phyloP scores from a whole-genome alignment of 2,113 vertebrate genomes.

The Mohoua ochrocephala region DNA sequence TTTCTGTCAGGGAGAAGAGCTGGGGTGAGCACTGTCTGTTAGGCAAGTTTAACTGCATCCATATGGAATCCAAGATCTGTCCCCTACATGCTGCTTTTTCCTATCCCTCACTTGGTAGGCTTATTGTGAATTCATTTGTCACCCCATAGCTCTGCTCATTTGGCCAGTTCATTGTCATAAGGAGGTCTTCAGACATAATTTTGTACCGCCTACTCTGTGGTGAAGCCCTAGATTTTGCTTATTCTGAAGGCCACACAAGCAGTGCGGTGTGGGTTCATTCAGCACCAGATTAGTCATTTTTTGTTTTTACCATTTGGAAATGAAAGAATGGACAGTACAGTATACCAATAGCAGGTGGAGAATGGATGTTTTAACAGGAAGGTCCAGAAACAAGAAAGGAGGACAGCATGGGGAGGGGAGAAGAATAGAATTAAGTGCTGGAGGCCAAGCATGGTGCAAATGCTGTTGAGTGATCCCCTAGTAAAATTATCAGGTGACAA shows the following conservation, averaged over 20 bases:
- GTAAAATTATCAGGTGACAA: neutral
- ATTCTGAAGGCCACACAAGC: neutral
- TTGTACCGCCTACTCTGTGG: neutral
- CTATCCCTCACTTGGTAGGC: neutral
- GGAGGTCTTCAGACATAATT: neutral
- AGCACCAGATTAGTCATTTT: neutral
- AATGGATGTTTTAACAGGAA: neutral
- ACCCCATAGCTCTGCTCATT: neutral
- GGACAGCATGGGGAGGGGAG: neutral
- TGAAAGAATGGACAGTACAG: neutral
- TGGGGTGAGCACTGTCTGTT: neutral
- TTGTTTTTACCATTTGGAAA: neutral
- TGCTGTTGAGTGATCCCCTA: neutral
- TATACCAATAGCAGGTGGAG: neutral
- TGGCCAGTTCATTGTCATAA: accelerated
- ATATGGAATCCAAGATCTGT: neutral
- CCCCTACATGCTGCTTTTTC: neutral
- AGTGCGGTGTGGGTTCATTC: accelerated
- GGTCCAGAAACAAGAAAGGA: neutral
- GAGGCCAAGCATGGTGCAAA: neutral
- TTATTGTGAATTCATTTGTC: neutral
- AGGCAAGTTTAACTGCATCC: neutral
- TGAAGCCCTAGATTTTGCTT: neutral
- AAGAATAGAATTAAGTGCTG: neutral
- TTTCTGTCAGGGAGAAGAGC: neutral